Conservation (phyloP, 2,113 vertebrate genomes). For the Phoenicopterus ruber region DNA sequence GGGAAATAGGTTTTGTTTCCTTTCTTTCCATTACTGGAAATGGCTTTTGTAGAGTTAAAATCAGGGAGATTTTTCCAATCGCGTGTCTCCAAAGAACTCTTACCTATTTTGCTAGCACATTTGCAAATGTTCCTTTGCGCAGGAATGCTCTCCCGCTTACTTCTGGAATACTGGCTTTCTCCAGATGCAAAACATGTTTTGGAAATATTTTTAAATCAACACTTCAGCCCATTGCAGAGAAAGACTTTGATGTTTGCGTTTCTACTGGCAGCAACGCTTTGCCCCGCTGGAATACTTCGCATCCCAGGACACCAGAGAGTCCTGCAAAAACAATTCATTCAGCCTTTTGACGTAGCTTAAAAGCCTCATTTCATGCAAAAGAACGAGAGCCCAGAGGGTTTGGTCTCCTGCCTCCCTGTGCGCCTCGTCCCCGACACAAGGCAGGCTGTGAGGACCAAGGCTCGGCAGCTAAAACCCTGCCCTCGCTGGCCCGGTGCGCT, state of each 20-base stretch:
- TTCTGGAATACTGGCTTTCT: background rate
- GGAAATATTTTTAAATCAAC: conserved; percentile 27
- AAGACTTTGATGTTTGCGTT: background rate
- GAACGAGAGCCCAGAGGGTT: background rate
- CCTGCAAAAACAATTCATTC: background rate
- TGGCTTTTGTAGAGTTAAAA: background rate
- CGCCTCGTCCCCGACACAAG: background rate
- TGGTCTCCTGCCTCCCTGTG: background rate
- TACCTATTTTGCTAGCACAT: background rate
- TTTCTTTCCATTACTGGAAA: background rate
- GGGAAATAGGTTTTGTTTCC: background rate
- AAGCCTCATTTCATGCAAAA: background rate
- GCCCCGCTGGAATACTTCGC: background rate
- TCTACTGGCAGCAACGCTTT: background rate
- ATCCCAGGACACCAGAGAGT: background rate
- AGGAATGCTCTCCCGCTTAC: background rate
- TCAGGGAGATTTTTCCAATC: background rate
- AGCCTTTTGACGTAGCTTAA: background rate
- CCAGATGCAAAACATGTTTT: background rate
- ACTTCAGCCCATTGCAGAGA: background rate
- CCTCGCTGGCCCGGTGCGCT: fast-evolving
- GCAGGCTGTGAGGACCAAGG: background rate
- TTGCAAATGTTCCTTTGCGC: background rate
- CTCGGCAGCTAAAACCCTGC: background rate
- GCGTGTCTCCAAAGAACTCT: background rate